phyloP scores from a whole-genome alignment of 2,113 vertebrate species.

The Sisor rabdophorus region DNA sequence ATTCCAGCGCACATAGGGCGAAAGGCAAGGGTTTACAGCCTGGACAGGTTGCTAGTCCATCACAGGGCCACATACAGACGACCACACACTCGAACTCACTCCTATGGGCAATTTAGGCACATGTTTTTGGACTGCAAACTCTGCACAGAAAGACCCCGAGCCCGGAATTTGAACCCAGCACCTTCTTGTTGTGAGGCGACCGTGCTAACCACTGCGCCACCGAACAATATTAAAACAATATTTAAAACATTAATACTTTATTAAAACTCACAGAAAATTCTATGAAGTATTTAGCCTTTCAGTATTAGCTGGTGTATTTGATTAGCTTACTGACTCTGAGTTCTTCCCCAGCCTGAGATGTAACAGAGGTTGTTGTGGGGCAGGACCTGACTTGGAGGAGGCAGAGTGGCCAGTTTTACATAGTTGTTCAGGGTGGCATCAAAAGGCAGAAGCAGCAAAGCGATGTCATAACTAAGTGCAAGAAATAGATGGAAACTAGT shows the following conservation, averaged over 20 bases:
- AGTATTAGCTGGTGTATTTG: neutral
- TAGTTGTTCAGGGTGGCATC: slow-evolving; percentile 71
- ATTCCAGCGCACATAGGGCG: too few species aligned
- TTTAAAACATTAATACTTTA: too few species aligned
- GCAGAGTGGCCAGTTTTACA: slow-evolving; percentile 75
- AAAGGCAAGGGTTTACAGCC: too few species aligned
- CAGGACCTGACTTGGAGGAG: slow-evolving; percentile 70
- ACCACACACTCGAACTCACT: too few species aligned
- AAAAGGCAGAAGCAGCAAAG: slow-evolving; percentile 73
- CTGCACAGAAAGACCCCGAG: too few species aligned
- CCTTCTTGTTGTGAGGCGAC: too few species aligned
- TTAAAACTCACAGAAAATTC: neutral
- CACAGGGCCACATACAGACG: too few species aligned
- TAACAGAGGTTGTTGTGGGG: slow-evolving; percentile 77
- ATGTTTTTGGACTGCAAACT: too few species aligned
- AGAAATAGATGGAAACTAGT: neutral
- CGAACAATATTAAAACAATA: neutral
- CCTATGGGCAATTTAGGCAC: too few species aligned
- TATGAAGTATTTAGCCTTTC: neutral
- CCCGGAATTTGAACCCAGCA: too few species aligned
- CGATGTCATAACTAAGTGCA: slow-evolving; percentile 79
- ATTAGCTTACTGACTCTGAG: slow-evolving; percentile 72
- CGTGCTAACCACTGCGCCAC: too few species aligned
- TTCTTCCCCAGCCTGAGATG: slow-evolving; percentile 85
- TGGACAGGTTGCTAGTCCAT: too few species aligned